Conservation (phyloP, 2,888 invertebrate genomes). For the Heliconius hortense region DNA sequence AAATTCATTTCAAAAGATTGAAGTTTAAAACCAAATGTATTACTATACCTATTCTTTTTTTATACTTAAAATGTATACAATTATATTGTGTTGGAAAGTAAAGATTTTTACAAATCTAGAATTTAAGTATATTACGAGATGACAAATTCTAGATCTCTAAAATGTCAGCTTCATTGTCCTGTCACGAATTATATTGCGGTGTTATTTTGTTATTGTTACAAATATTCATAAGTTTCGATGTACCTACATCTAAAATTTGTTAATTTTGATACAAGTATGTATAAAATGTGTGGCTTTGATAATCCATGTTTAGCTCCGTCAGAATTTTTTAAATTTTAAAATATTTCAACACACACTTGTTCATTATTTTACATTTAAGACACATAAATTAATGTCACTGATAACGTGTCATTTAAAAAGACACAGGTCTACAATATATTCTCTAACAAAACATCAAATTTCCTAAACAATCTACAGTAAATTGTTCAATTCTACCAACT, state of each 20-base stretch:
- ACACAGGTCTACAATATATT: not conserved
- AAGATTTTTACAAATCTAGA: not conserved
- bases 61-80: not conserved
- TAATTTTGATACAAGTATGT: not conserved
- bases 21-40: not conserved
- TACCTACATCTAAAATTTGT: too few species aligned
- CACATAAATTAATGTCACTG: not conserved
- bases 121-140: not conserved
- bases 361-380: not conserved
- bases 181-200: constrained; percentile 32
- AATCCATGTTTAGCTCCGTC: not conserved
- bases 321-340: too few species aligned
- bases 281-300: not conserved
- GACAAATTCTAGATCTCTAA: constrained; percentile 13
- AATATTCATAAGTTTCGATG: constrained; percentile 22
- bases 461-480: not conserved
- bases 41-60: not conserved
- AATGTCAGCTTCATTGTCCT: constrained; percentile 24
- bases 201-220: constrained; percentile 17
- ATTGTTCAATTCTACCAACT: not conserved
- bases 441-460: not conserved
- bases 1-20: too few species aligned
- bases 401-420: not conserved
- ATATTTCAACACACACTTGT: too few species aligned
- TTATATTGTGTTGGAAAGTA: not conserved